Conservation (phyloP, 2,113 vertebrate species). For the Aptenodytes forsteri region DNA sequence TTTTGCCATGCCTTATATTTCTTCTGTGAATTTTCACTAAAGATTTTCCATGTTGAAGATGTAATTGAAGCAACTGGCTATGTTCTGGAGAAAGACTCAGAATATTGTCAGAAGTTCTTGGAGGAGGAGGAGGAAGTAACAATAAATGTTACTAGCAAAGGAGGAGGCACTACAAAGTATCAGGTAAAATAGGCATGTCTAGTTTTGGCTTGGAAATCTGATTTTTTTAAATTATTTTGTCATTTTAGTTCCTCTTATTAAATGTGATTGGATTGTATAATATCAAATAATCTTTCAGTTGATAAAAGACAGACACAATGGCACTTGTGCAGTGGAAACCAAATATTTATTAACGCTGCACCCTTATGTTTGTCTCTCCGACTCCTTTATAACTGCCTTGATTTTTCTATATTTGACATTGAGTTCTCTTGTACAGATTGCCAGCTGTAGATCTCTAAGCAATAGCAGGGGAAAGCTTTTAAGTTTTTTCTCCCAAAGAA, state of each 20-base stretch:
- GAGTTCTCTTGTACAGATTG: background rate
- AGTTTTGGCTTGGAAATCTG: background rate
- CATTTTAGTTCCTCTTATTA: background rate
- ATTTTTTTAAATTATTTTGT: background rate
- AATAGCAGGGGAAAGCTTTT: background rate
- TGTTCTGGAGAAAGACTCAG: slow-evolving; percentile 91
- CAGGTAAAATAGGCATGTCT: slow-evolving; percentile 71
- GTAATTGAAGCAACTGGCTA: slow-evolving; percentile 95
- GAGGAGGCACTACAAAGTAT: slow-evolving; percentile 82
- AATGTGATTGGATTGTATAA: background rate
- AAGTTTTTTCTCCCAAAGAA: background rate
- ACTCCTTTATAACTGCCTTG: background rate
- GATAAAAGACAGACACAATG: background rate
- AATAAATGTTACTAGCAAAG: slow-evolving; percentile 85
- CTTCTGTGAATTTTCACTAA: background rate
- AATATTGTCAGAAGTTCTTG: slow-evolving; percentile 92
- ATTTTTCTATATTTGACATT: background rate
- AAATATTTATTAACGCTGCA: background rate
- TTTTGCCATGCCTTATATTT: background rate
- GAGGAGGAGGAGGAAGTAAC: slow-evolving; percentile 95
- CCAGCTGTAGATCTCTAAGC: background rate
- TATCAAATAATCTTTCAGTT: background rate
- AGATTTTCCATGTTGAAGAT: slow-evolving; percentile 95
- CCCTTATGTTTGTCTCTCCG: background rate
- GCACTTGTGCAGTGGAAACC: background rate